phyloP scores from a whole-genome alignment of 2,888 invertebrate species.

The Cyclophora punctaria region DNA sequence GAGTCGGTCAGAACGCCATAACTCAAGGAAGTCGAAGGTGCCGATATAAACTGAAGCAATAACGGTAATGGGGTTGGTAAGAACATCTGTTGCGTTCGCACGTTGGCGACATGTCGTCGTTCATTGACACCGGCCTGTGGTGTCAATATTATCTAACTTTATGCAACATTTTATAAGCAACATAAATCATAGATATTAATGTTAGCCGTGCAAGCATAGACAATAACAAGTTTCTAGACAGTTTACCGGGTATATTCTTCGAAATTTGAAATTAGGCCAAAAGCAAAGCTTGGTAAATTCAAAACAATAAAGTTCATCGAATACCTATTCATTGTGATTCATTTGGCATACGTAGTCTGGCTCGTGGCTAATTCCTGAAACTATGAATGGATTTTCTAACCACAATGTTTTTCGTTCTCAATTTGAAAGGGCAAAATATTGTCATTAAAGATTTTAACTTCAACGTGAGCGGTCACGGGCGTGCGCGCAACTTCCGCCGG shows the following conservation, averaged over 20 bases:
- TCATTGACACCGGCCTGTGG: slow-evolving; percentile 33
- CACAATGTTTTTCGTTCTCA: background rate
- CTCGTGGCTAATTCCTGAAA: too few species aligned
- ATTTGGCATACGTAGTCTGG: background rate
- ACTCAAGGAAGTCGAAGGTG: slow-evolving; percentile 6
- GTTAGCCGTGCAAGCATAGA: too few species aligned
- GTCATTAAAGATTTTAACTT: slow-evolving; percentile 11
- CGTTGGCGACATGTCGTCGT: slow-evolving; percentile 21
- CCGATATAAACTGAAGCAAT: slow-evolving; percentile 34
- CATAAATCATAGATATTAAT: too few species aligned
- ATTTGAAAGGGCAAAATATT: background rate
- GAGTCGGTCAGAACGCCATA: slow-evolving; percentile 6
- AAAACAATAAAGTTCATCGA: background rate
- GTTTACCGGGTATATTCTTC: too few species aligned
- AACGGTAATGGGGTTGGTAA: slow-evolving; percentile 42
- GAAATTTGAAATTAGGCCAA: too few species aligned
- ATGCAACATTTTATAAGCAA: background rate
- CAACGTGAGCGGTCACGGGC: slow-evolving; percentile 52
- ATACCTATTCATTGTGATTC: slow-evolving; percentile 9
- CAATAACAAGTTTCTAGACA: too few species aligned
- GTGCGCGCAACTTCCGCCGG: slow-evolving; percentile 69
- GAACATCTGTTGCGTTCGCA: slow-evolving; percentile 54
- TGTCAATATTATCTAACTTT: too few species aligned
- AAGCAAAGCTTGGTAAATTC: too few species aligned
- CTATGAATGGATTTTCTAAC: background rate